phyloP scores from a whole-genome alignment of 2,113 vertebrate species.

The Amphiprion ocellaris region DNA sequence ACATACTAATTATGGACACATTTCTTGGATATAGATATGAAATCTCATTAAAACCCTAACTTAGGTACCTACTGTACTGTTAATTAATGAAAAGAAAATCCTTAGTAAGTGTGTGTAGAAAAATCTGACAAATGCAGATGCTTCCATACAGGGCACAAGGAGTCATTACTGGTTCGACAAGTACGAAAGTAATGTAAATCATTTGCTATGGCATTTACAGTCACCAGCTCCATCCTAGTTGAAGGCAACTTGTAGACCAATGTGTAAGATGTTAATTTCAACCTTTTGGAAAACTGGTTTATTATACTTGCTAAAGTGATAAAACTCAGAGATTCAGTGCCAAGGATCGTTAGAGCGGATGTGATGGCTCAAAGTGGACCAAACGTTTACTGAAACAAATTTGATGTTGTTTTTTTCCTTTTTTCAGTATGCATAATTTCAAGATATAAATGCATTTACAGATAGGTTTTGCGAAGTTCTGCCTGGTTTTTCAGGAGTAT shows the following conservation, averaged over 20 bases:
- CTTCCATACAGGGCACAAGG: neutral
- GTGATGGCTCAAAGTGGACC: neutral
- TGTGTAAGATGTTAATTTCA: neutral
- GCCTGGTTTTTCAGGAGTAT: neutral
- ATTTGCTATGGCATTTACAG: neutral
- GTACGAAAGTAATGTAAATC: neutral
- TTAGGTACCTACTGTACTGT: neutral
- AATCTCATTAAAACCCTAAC: slow-evolving; percentile 1
- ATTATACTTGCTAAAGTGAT: neutral
- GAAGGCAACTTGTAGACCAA: neutral
- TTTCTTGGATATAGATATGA: neutral
- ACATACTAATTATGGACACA: too few species aligned
- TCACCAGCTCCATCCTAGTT: neutral
- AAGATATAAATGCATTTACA: neutral
- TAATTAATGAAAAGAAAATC: neutral
- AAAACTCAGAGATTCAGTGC: neutral
- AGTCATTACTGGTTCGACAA: neutral
- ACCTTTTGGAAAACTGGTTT: neutral
- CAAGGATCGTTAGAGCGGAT: neutral
- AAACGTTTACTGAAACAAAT: neutral
- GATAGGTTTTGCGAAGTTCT: neutral
- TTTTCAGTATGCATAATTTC: neutral
- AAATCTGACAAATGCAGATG: neutral
- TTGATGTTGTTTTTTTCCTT: neutral
- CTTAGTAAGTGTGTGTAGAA: neutral